phyloP scores from a whole-genome alignment of 2,113 vertebrate genomes.

The Lonchura striata region DNA sequence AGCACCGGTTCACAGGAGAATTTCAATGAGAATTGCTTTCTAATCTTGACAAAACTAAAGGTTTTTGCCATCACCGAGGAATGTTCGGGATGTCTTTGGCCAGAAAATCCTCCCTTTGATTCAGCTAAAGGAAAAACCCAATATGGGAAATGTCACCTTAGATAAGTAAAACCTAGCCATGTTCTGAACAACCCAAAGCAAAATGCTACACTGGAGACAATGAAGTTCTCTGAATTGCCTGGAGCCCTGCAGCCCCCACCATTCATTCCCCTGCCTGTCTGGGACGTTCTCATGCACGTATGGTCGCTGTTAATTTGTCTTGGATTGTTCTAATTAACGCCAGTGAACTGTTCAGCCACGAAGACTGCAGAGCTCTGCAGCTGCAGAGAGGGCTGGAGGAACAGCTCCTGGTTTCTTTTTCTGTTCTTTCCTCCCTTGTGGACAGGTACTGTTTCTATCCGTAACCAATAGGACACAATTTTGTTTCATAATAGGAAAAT shows the following conservation, averaged over 20 bases:
- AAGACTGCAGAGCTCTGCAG: neutral
- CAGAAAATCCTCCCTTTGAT: neutral
- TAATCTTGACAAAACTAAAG: neutral
- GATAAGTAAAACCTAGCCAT: neutral
- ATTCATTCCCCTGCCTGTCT: constrained; percentile 1
- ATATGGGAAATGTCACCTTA: neutral
- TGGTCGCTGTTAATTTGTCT: constrained; percentile 34
- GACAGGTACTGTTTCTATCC: neutral
- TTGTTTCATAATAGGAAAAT: constrained; percentile 48
- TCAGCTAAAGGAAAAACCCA: neutral
- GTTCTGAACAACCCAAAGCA: neutral
- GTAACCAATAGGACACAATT: neutral
- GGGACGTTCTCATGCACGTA: neutral
- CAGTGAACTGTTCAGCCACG: neutral
- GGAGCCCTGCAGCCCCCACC: neutral
- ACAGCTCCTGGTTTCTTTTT: neutral
- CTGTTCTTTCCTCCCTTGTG: neutral
- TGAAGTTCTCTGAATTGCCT: neutral
- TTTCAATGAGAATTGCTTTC: neutral
- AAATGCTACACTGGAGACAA: neutral
- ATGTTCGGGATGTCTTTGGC: neutral
- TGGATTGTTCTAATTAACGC: constrained; percentile 39
- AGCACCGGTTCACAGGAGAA: neutral
- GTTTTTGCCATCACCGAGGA: neutral
- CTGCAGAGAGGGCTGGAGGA: neutral